Evolutionary conservation across 2,888 invertebrate genomes (phyloP).

Genomic region (Dascillus cervinus): DNA sequence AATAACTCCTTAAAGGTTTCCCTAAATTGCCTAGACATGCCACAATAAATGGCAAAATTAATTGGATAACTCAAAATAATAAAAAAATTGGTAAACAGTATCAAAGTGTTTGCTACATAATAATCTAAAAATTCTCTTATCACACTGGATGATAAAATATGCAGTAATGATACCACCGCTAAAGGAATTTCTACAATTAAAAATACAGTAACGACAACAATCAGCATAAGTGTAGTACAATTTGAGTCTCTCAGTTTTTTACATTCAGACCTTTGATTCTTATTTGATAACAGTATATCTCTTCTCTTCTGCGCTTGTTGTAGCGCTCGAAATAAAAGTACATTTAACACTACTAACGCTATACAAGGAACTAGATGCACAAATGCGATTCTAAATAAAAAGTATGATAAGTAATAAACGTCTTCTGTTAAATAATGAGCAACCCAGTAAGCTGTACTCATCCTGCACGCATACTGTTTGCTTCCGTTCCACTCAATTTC

Average conservation of each 20-base stretch:
- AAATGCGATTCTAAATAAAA: slow-evolving; percentile 79
- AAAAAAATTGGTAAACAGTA: slow-evolving; percentile 82
- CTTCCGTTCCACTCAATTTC: slow-evolving; percentile 63
- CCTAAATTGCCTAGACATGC: slow-evolving; percentile 90
- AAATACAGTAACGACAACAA: slow-evolving; percentile 80
- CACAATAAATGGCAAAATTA: slow-evolving; percentile 93
- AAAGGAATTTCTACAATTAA: slow-evolving; percentile 77
- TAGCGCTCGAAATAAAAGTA: slow-evolving; percentile 79
- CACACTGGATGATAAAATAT: slow-evolving; percentile 67
- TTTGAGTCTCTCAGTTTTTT: slow-evolving; percentile 71
- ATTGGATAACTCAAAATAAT: slow-evolving; percentile 87
- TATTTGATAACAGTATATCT: slow-evolving; percentile 36
- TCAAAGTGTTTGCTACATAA: slow-evolving; percentile 66
- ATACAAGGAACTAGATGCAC: slow-evolving; percentile 90
- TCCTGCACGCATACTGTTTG: slow-evolving; percentile 58
- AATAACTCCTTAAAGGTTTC: slow-evolving; percentile 87
- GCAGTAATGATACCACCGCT: slow-evolving; percentile 73
- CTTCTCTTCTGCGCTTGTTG: slow-evolving; percentile 62
- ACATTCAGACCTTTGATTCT: slow-evolving; percentile 62
- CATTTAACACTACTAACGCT: slow-evolving; percentile 79
- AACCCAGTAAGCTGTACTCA: slow-evolving; percentile 65
- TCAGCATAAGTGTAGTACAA: slow-evolving; percentile 81
- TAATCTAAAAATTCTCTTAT: slow-evolving; percentile 68
- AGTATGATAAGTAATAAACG: slow-evolving; percentile 75
- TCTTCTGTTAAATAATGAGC: slow-evolving; percentile 56